Percentiles rank a stretch among this genome's conserved stretches.
These are phyloP conservation scores for Drosophila guanche DNA, from an alignment of 1,140 invertebrate genomes.

Conservation along the genomic window DNA sequence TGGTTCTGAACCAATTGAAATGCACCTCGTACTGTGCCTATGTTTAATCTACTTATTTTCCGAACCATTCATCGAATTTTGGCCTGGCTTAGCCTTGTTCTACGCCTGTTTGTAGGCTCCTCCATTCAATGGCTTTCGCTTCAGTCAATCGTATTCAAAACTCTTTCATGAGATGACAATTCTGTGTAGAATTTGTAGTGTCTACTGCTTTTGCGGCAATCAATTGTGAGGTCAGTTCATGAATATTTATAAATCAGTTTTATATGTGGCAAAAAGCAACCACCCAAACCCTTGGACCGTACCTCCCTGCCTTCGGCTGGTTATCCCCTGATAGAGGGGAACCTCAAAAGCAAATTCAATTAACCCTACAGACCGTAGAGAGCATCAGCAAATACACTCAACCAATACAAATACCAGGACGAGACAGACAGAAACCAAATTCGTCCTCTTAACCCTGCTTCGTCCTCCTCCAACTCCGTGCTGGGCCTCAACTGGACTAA, in stretches of 20 bases:
- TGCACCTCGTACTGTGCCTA: no score
- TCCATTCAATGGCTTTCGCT: neutral
- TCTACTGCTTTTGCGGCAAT: neutral
- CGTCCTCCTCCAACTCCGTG: constrained; percentile 27
- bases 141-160: neutral
- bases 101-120: no score
- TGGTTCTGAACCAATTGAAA: no score
- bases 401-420: constrained; percentile 69
- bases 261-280: constrained; percentile 42
- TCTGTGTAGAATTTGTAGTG: neutral
- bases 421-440: constrained; percentile 49
- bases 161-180: neutral
- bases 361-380: constrained; percentile 78
- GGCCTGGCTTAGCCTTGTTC: no score
- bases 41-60: no score
- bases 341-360: constrained; percentile 76
- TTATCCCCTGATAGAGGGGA: constrained; percentile 37
- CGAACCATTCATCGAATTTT: no score
- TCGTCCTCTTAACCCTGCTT: no score
- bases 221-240: constrained; percentile 28
- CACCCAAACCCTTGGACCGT: neutral
- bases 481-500: constrained; percentile 24
- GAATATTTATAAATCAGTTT: constrained; percentile 49
- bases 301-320: neutral
- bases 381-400: constrained; percentile 79